Percentiles rank a stretch among this genome's conserved stretches.
phyloP scores from a whole-genome alignment of 1,140 invertebrate genomes.

The Penaeus indicus region DNA sequence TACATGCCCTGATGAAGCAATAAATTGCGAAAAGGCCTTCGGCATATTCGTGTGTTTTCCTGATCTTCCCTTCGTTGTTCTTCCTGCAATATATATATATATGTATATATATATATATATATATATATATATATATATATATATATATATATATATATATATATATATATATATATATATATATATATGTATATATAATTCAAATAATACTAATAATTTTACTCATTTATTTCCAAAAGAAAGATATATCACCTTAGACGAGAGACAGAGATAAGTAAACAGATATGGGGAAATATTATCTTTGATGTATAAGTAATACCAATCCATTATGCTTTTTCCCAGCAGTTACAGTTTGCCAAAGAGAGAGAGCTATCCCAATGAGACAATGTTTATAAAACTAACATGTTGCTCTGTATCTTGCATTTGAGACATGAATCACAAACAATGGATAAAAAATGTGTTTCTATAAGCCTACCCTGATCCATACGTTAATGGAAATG shows the following conservation, averaged over 20 bases:
- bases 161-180: constrained; percentile 21
- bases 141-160: constrained; percentile 7
- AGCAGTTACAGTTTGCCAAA: no score
- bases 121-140: neutral
- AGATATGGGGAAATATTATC: neutral
- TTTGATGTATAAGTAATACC: neutral
- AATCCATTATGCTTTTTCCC: neutral
- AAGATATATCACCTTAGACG: neutral
- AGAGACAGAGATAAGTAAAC: neutral
- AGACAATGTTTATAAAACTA: no score
- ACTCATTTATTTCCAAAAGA: neutral
- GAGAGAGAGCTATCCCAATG: no score
- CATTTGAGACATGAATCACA: no score
- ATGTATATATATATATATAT: neutral
- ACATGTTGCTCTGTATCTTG: no score
- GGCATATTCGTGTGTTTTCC: no score
- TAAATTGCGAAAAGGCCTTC: no score
- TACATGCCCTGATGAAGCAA: no score
- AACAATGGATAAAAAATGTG: no score
- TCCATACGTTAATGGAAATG: no score
- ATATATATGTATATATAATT: neutral
- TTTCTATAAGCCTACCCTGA: no score
- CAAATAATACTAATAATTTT: neutral
- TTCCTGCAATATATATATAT: constrained; percentile 9
- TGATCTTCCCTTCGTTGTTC: no score